Evolutionary conservation across 2,888 invertebrate genomes (phyloP), one percentile per base, ranked within the genome.

Genomic region (Calephelis perditalis): DNA sequence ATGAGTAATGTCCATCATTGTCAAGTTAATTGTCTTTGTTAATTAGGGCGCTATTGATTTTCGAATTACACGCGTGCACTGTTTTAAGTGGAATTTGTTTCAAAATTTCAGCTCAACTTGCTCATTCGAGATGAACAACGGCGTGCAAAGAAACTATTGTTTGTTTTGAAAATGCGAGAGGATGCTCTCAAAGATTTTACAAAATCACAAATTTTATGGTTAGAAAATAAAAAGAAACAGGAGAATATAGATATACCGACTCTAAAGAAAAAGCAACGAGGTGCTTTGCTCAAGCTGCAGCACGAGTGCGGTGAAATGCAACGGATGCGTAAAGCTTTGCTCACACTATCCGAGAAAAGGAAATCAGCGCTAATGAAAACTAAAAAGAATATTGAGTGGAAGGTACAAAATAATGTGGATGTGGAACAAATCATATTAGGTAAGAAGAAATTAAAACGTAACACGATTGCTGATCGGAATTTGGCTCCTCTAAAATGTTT

Each of bases 251-350:
- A 89, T 66, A 83, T 87, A 64, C 81, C 90, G 0, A 84, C 92
- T 8, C 87, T 94, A 12, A 93, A 93, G 71, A 94, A 94, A 72
- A 93, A 93, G 67, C 94, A 94, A 74, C 86, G 94, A 56, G 94
- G 93, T 1, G 85, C 94, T 12, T 77, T 94, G 60, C 78, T 94
- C 49, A 93, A 93, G 72, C 79, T 94, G 44, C 92, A 94, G 64
- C 93, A 94, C 73, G 94, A 94, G 72, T 93, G 93, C 75, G 93
- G 93, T 57, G 94, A 94, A 78, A 93, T 94, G 87, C 92, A 92
- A 71, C 88, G 92, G 71, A 90, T 90, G 86, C 81, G 88, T 5
- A 88, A 86, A 68, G 85, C 88, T 6, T 70, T 90, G 12, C 73
- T 90, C 40, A 76, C 86, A 5, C 77, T 87, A 57, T 86, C 88